Conservation (phyloP, 1,140 invertebrate species). For the Anthonomus grandis region DNA sequence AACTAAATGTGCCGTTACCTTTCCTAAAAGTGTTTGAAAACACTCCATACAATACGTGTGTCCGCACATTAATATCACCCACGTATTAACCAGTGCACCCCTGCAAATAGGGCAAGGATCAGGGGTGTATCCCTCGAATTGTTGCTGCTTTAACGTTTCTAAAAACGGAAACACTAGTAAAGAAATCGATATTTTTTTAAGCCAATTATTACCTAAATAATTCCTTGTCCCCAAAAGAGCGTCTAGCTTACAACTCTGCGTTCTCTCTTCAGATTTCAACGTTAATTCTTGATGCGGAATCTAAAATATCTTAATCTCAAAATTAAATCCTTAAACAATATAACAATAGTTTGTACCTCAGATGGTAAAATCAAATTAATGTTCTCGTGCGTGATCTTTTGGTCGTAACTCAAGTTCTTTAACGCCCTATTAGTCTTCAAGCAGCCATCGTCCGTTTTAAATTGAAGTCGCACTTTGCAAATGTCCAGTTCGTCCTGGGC, state of each 20-base stretch:
- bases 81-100: slow-evolving; percentile 55
- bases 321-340: no score
- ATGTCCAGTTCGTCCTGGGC: slow-evolving; percentile 72
- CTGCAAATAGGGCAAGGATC: slow-evolving; percentile 73
- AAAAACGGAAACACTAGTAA: slow-evolving; percentile 33
- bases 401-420: slow-evolving; percentile 36
- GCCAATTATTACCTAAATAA: slow-evolving; percentile 48
- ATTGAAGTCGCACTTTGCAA: slow-evolving; percentile 63
- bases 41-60: slow-evolving; percentile 67
- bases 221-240: slow-evolving; percentile 46
- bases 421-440: slow-evolving; percentile 32
- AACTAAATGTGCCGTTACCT: no score
- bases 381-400: slow-evolving; percentile 44
- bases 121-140: slow-evolving; percentile 46
- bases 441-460: slow-evolving; percentile 43
- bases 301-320: slow-evolving; percentile 34
- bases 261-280: slow-evolving; percentile 39
- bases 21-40: slow-evolving; percentile 48
- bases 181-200: not conserved
- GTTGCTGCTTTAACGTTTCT: slow-evolving; percentile 47
- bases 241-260: slow-evolving; percentile 45
- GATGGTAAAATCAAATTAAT: slow-evolving; percentile 52
- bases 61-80: slow-evolving; percentile 67
- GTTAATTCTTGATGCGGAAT: slow-evolving; percentile 35
- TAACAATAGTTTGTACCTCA: no score